phyloP scores from a whole-genome alignment of 2,888 invertebrate species.

The Epistrophella euchroma region DNA sequence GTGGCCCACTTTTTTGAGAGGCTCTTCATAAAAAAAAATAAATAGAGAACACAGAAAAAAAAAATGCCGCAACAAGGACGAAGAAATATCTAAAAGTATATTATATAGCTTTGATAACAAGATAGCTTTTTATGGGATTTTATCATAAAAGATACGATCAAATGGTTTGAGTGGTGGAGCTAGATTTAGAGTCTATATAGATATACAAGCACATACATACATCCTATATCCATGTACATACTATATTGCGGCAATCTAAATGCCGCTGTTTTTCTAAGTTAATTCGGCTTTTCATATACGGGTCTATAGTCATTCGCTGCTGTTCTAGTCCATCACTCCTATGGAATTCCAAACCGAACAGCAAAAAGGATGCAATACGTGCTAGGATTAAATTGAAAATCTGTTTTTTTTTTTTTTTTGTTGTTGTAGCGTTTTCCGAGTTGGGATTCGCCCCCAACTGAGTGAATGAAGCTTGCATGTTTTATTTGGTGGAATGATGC shows the following conservation, averaged over 20 bases:
- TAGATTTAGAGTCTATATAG: constrained; percentile 35
- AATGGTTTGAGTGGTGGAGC: constrained; percentile 55
- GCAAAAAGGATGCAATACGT: constrained; percentile 70
- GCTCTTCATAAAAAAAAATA: constrained; percentile 4
- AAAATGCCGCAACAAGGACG: constrained; percentile 25
- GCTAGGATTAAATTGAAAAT: constrained; percentile 75
- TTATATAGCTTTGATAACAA: constrained; percentile 67
- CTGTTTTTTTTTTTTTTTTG: constrained; percentile 18
- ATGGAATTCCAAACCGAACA: constrained; percentile 24
- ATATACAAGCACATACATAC: constrained; percentile 29
- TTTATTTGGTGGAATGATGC: constrained; percentile 26
- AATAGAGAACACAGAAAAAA: not conserved
- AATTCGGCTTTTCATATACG: constrained; percentile 74
- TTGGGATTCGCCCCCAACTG: constrained; percentile 26
- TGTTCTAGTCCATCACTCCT: constrained; percentile 26
- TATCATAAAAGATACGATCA: constrained; percentile 66
- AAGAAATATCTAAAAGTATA: constrained; percentile 36
- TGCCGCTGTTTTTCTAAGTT: constrained; percentile 74
- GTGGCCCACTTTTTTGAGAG: constrained; percentile 62
- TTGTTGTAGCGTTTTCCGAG: not conserved
- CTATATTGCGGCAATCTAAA: constrained; percentile 45
- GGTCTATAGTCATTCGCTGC: constrained; percentile 46
- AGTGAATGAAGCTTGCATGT: constrained; percentile 39
- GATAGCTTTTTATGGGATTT: constrained; percentile 72
- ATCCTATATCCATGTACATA: not conserved